A percentile compares a stretch with the other conserved stretches of the same genome.
These are phyloP conservation scores for Agonopterix subpropinquella DNA, from an alignment of 2,888 invertebrate species.

Conservation along the genomic window DNA sequence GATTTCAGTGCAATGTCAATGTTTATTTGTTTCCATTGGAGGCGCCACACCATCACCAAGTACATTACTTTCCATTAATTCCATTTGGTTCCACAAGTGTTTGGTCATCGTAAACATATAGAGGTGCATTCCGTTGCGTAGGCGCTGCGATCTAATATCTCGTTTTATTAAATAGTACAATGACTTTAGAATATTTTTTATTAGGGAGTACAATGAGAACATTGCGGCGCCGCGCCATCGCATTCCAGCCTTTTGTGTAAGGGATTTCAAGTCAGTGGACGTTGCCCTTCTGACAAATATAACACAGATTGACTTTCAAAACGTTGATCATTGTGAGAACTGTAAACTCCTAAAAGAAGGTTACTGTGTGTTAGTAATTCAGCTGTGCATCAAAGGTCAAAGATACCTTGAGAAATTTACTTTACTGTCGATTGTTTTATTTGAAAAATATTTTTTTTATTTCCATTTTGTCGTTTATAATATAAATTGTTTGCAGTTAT, in stretches of 20 bases:
- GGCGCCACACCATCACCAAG: too few species aligned
- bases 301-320: conserved; percentile 13
- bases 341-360: conserved; percentile 20
- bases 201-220: conserved; percentile 7
- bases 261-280: conserved; percentile 16
- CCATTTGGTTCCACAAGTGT: not conserved
- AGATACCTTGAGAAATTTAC: conserved; percentile 40
- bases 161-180: conserved; percentile 36
- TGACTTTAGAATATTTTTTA: conserved; percentile 46
- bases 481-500: too few species aligned
- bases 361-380: conserved; percentile 20
- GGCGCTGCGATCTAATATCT: conserved; percentile 14
- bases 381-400: conserved; percentile 23
- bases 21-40: too few species aligned
- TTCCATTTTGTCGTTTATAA: too few species aligned
- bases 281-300: conserved; percentile 24
- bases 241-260: conserved; percentile 23
- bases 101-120: conserved; percentile 20
- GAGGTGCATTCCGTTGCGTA: conserved; percentile 35
- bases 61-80: too few species aligned
- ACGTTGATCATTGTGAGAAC: conserved; percentile 23
- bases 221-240: conserved; percentile 14
- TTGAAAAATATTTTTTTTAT: too few species aligned
- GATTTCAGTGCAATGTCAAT: too few species aligned
- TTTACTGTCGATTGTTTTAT: conserved; percentile 19